Evolutionary conservation across 2,888 invertebrate species (phyloP).

Genomic region (Cephus nigrinus): DNA sequence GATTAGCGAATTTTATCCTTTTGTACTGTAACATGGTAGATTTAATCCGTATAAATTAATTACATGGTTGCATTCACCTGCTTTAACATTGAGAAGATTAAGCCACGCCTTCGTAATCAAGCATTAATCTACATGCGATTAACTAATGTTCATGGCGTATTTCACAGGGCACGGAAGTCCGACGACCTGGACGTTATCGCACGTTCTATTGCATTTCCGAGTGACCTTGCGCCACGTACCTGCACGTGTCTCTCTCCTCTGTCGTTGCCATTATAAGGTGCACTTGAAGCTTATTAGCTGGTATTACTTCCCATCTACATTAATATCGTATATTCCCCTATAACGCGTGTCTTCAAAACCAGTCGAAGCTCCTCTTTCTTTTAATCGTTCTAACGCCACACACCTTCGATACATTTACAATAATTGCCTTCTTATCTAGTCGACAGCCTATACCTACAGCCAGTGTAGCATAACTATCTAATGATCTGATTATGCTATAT

Average conservation of each 20-base stretch:
- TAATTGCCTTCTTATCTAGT: background rate
- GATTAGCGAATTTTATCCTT: background rate
- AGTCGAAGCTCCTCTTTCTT: background rate
- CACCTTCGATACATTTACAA: background rate
- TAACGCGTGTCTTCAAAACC: background rate
- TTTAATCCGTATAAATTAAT: background rate
- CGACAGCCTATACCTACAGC: background rate
- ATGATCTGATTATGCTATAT: background rate
- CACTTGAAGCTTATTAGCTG: background rate
- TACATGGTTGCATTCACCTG: background rate
- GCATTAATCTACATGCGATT: constrained; percentile 33
- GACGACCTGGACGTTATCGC: constrained; percentile 34
- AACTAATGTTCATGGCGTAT: constrained; percentile 32
- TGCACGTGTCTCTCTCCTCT: background rate
- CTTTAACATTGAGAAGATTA: background rate
- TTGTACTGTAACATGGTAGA: background rate
- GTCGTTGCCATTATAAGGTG: background rate
- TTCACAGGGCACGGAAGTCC: constrained; percentile 36
- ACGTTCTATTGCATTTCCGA: constrained; percentile 20
- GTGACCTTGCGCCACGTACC: background rate
- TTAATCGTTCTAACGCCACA: background rate
- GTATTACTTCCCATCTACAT: background rate
- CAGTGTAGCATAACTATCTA: background rate
- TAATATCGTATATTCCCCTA: background rate
- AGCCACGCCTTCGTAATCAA: background rate